Evolutionary conservation across 2,888 invertebrate species (phyloP), one percentile per base, ranked within the genome.

Genomic region (Drosophila infuscata): DNA sequence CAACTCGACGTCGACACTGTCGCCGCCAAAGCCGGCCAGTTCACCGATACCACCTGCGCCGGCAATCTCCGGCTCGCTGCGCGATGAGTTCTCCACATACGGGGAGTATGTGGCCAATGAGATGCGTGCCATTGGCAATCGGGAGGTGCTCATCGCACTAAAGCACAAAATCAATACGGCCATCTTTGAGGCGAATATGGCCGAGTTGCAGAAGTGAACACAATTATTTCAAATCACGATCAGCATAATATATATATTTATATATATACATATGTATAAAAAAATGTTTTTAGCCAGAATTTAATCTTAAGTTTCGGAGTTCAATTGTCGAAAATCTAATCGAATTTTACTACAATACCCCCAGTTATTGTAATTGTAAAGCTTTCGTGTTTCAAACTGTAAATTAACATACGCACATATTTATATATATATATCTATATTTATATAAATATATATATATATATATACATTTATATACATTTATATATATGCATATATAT

Each of bases 31-130:
- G 12, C 60, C 76, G 12, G 72, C 67, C 48, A 81, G 76, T 29
- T 76, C 76, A 12, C 64, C 76, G 5, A 70, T 79, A 51, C 69
- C 83, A 51, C 69, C 83, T n/a, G 49, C 74, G 6, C 71, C 82
- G 6, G 29, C 77, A 3, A 36, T 48, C 48, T 76, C 70, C 87
- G 76, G 43, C 30, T 20, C 76, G 32, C 49, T 58, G 20, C 90
- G 95, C 70, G 95, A 95, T 82, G 95, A 95, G 71, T 94, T 94
- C 82, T 91, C 94, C 12, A 94, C 94, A 0, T 95, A 95, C 60
- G 95, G 95, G 9, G 95, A 95, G 91, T 95, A 95, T 74, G 92
- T 95, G 62, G 95, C 95, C 2, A 95, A 95, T 83, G 95, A 95
- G 86, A 91, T 95, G 78, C 92, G 95, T 8, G 94, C 94, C 43